Percentiles rank a stretch among this genome's conserved stretches.
phyloP scores from a whole-genome alignment of 2,888 invertebrate genomes.

The Hymenopus coronatus region DNA sequence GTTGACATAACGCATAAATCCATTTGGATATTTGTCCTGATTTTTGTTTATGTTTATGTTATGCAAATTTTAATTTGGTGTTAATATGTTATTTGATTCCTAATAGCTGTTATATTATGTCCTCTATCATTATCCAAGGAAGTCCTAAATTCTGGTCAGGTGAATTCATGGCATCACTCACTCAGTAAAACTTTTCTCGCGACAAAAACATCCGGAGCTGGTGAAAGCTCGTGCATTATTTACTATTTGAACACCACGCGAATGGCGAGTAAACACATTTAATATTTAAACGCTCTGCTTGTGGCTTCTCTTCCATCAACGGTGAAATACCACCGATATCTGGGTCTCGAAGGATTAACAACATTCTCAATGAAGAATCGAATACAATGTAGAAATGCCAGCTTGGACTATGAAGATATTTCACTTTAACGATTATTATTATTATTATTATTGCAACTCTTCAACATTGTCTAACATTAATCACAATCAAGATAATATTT shows the following conservation, averaged over 20 bases:
- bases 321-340: background rate
- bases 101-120: no score
- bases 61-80: no score
- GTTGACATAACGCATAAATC: no score
- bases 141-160: no score
- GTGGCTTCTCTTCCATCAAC: background rate
- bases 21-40: no score
- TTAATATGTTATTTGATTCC: no score
- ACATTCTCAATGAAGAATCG: background rate
- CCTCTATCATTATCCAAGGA: no score
- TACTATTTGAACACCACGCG: background rate
- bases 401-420: background rate
- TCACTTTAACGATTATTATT: no score
- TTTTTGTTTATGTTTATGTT: no score
- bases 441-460: no score
- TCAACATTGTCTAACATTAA: no score
- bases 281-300: background rate
- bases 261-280: background rate
- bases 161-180: background rate
- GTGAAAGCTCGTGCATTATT: background rate
- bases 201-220: background rate
- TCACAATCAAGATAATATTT: no score
- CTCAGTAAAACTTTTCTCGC: background rate
- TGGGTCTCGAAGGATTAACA: background rate
- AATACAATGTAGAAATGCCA: background rate